Evolutionary conservation across 2,113 vertebrate genomes (phyloP), one percentile per base, ranked within the genome.

Genomic region (Leucosticte australis): DNA sequence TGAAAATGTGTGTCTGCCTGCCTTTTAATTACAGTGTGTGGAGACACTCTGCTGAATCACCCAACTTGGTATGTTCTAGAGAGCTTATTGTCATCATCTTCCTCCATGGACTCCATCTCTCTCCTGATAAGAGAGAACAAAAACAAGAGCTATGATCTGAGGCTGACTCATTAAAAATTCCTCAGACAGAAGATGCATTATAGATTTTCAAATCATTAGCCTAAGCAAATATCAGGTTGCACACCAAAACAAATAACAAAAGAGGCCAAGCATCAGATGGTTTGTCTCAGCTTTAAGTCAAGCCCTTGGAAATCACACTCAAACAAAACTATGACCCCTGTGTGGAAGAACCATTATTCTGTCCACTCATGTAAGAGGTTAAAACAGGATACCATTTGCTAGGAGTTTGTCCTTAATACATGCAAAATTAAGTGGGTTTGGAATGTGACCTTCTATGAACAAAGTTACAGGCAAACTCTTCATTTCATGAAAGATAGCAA

Each of bases 1-100:
- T 92, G 87, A 90, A 96, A 96, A 94, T 96, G 41, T 95, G 90
- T 96, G 92, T 90, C 93, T 96, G 94, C 94, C 96, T 96, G 96
- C 96, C 95, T 96, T 95, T 96, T 96, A 96, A 97, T 97, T 96
- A 91, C 71, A 84, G 75, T 81, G 62, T 95, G 89, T 80, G 87
- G 83, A 96, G 91, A 94, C 81, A 76, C 53, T 82, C 39, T 91
- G 89, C 77, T 97, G 95, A 96, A 95, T 96, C 94, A 96, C 41
- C 68, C 84, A 76, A 50, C 64, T 64, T 95, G 79, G 75, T 95
- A 96, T 94, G 90, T 87, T 95, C 81, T 84, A 91, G 68, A 70
- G 91, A 86, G 75, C 47, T 93, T 82, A 83, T 81, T 95, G 95
- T 95, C 93, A 95, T 95, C 87, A 80, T 93, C 73, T 92, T 21